These are phyloP conservation scores for Caenorhabditis uteleia DNA, from an alignment of 2,888 invertebrate genomes.

Conservation along the genomic window DNA sequence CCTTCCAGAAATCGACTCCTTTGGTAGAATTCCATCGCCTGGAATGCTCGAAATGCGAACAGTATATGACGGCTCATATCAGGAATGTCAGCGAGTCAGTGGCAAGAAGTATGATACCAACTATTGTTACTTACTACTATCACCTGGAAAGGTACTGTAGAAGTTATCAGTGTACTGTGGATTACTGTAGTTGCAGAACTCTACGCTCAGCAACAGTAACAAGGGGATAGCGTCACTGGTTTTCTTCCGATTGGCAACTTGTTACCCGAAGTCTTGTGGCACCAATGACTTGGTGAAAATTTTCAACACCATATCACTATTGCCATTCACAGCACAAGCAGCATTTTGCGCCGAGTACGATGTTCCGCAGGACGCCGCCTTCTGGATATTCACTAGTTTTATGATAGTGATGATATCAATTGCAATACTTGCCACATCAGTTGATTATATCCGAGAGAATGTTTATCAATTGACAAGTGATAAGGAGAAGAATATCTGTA, in stretches of 20 bases:
- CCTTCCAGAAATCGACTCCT: slow-evolving; percentile 41
- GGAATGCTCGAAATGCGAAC: slow-evolving; percentile 23
- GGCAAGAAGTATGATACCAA: slow-evolving; percentile 28
- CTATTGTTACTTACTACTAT: slow-evolving; percentile 25
- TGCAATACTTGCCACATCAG: slow-evolving; percentile 10
- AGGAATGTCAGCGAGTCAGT: slow-evolving; percentile 28
- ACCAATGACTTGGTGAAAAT: slow-evolving; percentile 8
- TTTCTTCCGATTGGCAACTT: slow-evolving; percentile 11
- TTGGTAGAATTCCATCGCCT: slow-evolving; percentile 19
- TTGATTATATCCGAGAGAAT: slow-evolving; percentile 14
- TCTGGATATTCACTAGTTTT: slow-evolving; percentile 24
- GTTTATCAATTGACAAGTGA: slow-evolving; percentile 1
- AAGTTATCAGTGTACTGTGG: too few species aligned
- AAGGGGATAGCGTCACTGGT: not conserved
- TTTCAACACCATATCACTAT: slow-evolving; percentile 11
- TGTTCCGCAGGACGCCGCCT: slow-evolving; percentile 12
- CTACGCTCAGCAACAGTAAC: too few species aligned
- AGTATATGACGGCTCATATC: slow-evolving; percentile 22
- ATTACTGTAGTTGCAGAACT: slow-evolving; percentile 1
- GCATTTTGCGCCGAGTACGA: slow-evolving; percentile 12
- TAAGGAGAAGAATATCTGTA: slow-evolving; percentile 11
- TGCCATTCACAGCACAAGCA: slow-evolving; percentile 18
- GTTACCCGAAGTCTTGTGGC: slow-evolving; percentile 15
- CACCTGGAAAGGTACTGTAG: slow-evolving; percentile 12
- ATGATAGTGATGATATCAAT: slow-evolving; percentile 3